Base-by-base conservation (phyloP, 2,113 vertebrate genomes). In the Phylloscopus trochilus region DNA sequence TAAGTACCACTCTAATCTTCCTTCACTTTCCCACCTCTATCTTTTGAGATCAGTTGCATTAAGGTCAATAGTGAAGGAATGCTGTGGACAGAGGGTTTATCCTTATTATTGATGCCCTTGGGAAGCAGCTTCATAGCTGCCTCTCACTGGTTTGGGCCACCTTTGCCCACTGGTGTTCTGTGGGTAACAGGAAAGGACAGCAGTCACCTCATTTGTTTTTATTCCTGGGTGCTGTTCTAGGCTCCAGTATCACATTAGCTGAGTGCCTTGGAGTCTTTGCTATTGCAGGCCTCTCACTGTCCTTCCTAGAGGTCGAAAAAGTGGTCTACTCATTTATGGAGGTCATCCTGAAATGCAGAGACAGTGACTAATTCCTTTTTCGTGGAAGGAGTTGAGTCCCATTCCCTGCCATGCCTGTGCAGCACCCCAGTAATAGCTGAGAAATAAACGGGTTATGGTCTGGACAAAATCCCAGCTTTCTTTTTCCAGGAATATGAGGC, bases 371-470 rank as follows among this genome's bases (percentile, higher is more conserved):
- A 75, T 43, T 74, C n/a, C 13, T 31, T 80, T 41, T 22, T 41
- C 31, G 23, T 0, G 0, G 55, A 69, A 31, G 43, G n/a, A 81
- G 27, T 2, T 66, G 51, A 52, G 49, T 66, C 16, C 41, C 7
- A 22, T 56, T 28, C 23, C 7, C 16, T 75, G 35, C 1, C 1
- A 27, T 28, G 35, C 60, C 51, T 64, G 28, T 74, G 69, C 51
- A 80, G 59, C 51, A 35, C 17, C 31, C 6, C 37, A 46, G 22
- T 52, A 49, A 33, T 2, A 67, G 67, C 41, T 80, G 59, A 90
- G 41, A 80, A 79, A 59, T 52, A 52, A 86, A 63, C n/a, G 43
- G 44, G 49, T 27, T 55, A 41, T 37, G 16, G 15, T 79, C 23
- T n/a, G 24, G 87, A 35, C 35, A 85, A 92, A 92, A 87, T 31